Conservation (phyloP, 2,113 vertebrate genomes). For the Gymnorhina tibicen region DNA sequence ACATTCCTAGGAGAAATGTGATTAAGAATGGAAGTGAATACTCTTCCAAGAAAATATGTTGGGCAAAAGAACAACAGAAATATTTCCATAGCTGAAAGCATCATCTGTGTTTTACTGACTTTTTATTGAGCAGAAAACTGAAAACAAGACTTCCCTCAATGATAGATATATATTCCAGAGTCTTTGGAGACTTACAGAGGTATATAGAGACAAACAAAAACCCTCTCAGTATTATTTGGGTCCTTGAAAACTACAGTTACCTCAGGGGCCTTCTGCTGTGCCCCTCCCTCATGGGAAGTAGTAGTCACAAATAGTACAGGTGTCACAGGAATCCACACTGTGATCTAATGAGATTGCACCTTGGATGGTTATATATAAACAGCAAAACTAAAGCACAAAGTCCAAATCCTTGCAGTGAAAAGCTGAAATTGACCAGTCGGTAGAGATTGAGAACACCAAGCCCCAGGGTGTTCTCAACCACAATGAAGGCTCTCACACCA, state of each 20-base stretch:
- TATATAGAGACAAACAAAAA: background rate
- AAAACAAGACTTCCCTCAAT: background rate
- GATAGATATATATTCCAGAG: background rate
- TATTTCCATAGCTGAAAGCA: background rate
- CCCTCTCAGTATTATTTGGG: fast-evolving
- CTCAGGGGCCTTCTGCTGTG: background rate
- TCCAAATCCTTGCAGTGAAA: background rate
- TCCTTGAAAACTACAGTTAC: background rate
- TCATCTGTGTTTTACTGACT: background rate
- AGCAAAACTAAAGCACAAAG: background rate
- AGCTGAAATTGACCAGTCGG: background rate
- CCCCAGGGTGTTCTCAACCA: background rate
- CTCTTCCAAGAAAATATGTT: background rate
- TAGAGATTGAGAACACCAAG: background rate
- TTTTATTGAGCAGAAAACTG: background rate
- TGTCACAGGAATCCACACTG: background rate
- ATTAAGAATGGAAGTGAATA: background rate
- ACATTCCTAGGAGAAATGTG: background rate
- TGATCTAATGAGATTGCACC: background rate
- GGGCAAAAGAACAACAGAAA: background rate
- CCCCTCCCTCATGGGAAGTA: background rate
- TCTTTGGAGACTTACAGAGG: background rate
- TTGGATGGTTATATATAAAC: background rate
- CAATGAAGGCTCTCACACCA: background rate
- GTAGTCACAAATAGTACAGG: background rate